Evolutionary conservation across 2,113 vertebrate genomes (phyloP).

Genomic region (Bucco capensis): DNA sequence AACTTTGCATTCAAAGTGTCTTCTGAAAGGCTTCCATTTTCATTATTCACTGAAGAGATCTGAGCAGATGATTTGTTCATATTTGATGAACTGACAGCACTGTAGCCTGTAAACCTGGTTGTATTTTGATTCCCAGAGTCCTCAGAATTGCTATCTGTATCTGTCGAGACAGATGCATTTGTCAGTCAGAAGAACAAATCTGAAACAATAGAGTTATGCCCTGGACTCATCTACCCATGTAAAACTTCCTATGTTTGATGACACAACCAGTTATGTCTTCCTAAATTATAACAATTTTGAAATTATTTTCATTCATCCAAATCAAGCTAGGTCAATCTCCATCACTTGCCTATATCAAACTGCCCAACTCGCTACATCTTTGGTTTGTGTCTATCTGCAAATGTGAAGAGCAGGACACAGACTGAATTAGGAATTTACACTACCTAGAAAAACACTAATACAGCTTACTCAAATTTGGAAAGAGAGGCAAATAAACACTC

Average conservation of each 20-base stretch:
- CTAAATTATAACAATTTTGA: neutral
- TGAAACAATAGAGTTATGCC: neutral
- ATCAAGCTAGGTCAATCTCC: neutral
- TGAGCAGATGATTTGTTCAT: slow-evolving; percentile 69
- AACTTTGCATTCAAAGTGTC: slow-evolving; percentile 73
- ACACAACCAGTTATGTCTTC: neutral
- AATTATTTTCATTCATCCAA: neutral
- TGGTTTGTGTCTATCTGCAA: neutral
- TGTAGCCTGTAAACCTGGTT: slow-evolving; percentile 70
- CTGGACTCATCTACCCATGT: neutral
- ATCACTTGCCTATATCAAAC: neutral
- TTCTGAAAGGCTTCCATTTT: slow-evolving; percentile 64
- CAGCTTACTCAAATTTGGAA: neutral
- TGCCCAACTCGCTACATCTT: neutral
- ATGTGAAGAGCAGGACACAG: neutral
- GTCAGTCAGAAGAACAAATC: neutral
- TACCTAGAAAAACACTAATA: neutral
- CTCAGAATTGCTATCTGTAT: slow-evolving; percentile 91
- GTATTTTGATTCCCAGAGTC: slow-evolving; percentile 78
- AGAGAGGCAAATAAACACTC: neutral
- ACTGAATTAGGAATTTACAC: neutral
- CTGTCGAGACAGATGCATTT: slow-evolving; percentile 57
- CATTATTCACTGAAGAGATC: slow-evolving; percentile 66
- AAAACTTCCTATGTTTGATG: neutral
- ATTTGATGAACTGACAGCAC: slow-evolving; percentile 60